phyloP scores from a whole-genome alignment of 2,113 vertebrate genomes.

The Microcebus jonahi region DNA sequence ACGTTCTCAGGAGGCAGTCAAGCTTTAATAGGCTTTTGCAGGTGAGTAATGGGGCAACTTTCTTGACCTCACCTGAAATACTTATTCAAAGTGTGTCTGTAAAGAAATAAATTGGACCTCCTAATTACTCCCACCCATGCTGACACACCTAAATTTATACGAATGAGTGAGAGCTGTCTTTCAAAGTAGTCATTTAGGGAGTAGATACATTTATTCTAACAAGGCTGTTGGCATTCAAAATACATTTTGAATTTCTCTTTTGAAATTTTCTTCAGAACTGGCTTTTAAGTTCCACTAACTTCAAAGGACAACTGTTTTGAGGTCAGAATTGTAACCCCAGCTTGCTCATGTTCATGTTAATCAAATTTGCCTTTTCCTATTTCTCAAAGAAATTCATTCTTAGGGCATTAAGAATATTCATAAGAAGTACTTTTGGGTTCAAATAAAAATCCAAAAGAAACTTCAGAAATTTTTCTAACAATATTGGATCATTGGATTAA shows the following conservation, averaged over 20 bases:
- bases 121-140: conserved; percentile 49
- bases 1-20: conserved; percentile 58
- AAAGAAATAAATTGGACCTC: conserved; percentile 66
- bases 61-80: conserved; percentile 58
- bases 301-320: not conserved
- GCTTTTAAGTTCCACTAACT: not conserved
- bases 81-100: not conserved
- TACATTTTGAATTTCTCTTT: conserved; percentile 34
- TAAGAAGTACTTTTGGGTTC: not conserved
- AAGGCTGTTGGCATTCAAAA: conserved; percentile 50
- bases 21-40: conserved; percentile 60
- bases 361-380: conserved; percentile 21
- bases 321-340: not conserved
- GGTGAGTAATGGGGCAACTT: conserved; percentile 39
- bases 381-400: conserved; percentile 43
- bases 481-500: not conserved
- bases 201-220: conserved; percentile 54
- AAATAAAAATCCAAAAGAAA: not conserved
- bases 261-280: conserved; percentile 47
- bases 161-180: conserved; percentile 56
- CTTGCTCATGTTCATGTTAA: conserved; percentile 25
- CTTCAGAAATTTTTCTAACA: not conserved
- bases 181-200: conserved; percentile 58
- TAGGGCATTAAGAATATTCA: not conserved
- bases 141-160: conserved; percentile 52